phyloP scores from a whole-genome alignment of 1,140 invertebrate species.

The Temnothorax curvispinosus region DNA sequence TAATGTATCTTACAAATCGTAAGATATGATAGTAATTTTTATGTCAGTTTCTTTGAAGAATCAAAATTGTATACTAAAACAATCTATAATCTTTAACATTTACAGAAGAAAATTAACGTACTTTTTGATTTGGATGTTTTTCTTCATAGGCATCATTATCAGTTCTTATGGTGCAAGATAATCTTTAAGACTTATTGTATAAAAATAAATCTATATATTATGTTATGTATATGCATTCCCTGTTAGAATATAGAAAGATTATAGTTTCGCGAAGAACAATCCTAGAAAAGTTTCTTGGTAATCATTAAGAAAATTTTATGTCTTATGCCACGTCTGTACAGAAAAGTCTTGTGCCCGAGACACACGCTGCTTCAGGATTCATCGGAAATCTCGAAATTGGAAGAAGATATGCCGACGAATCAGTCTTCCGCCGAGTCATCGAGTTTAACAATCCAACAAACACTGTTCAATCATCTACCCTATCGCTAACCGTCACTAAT shows the following conservation, averaged over 20 bases:
- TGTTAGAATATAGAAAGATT: neutral
- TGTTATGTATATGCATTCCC: neutral
- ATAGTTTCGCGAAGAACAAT: neutral
- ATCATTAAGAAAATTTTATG: neutral
- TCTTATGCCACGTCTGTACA: neutral
- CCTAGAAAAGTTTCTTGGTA: neutral
- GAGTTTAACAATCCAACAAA: slow-evolving; percentile 78
- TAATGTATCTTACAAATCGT: neutral
- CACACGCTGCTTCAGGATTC: slow-evolving; percentile 69
- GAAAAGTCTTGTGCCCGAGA: slow-evolving; percentile 50
- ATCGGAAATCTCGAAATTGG: slow-evolving; percentile 80
- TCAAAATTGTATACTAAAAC: neutral
- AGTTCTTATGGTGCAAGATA: neutral
- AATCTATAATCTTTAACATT: neutral
- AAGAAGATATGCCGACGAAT: slow-evolving; percentile 77
- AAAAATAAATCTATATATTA: neutral
- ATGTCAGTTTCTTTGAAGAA: neutral
- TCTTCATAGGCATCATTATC: neutral
- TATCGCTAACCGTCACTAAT: slow-evolving; percentile 69
- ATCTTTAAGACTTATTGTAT: neutral
- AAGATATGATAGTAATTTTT: too few species aligned
- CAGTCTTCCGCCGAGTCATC: slow-evolving; percentile 76
- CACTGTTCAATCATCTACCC: slow-evolving; percentile 64
- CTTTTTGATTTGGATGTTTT: neutral
- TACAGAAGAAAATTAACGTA: neutral